Evolutionary conservation across 2,797 vertebrate species (phyloP).

Genomic region (Amblyopsis hoosieri): DNA sequence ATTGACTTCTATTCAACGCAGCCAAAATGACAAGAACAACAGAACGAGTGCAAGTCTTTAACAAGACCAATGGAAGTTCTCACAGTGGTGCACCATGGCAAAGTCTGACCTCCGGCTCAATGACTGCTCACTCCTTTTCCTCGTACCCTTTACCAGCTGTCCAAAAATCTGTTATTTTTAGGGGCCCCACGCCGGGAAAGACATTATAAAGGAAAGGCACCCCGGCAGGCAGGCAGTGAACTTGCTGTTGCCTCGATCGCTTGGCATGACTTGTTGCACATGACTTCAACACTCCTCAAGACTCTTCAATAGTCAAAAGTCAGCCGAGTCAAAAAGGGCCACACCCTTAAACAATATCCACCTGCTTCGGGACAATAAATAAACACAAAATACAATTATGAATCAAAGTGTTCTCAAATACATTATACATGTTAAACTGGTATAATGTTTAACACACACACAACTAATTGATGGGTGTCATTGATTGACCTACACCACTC

Average conservation of each 20-base stretch:
- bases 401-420: no score
- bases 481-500: no score
- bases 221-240: neutral
- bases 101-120: slow-evolving; percentile 7
- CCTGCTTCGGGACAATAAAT: no score
- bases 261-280: neutral
- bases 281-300: neutral
- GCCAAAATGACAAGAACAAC: no score
- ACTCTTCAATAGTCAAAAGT: neutral
- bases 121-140: neutral
- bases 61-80: neutral
- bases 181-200: neutral
- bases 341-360: no score
- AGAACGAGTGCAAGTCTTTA: neutral
- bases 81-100: neutral
- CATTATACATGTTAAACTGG: no score
- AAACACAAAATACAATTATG: no score
- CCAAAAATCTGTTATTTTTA: slow-evolving; percentile 18
- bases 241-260: neutral
- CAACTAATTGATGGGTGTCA: no score
- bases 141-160: slow-evolving; percentile 12
- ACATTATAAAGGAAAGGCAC: neutral
- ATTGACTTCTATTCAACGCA: no score
- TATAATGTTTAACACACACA: no score
- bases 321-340: no score